phyloP scores from a whole-genome alignment of 2,113 vertebrate species.

The Planiliza haematocheilus region DNA sequence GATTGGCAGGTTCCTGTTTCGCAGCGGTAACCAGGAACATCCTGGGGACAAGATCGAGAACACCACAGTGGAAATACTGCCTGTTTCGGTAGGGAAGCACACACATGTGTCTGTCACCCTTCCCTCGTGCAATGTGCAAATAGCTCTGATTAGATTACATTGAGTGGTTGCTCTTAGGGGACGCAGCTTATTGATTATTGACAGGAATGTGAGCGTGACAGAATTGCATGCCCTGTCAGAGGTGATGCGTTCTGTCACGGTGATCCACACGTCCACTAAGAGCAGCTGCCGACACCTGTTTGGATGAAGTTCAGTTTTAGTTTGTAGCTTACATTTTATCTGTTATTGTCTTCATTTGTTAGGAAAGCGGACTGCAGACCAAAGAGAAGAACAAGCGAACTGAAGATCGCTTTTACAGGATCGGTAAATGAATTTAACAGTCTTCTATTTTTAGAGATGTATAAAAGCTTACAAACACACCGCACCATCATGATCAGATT shows the following conservation, averaged over 20 bases:
- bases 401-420: slow-evolving; percentile 94
- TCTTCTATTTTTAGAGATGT: background rate
- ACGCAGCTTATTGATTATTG: slow-evolving; percentile 67
- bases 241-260: slow-evolving; percentile 32
- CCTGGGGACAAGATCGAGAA: slow-evolving; percentile 95
- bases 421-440: slow-evolving; percentile 83
- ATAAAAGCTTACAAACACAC: background rate
- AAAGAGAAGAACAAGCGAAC: slow-evolving; percentile 92
- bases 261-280: background rate
- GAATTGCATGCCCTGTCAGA: slow-evolving; percentile 34
- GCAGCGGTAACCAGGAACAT: slow-evolving; percentile 96
- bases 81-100: slow-evolving; percentile 86
- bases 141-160: slow-evolving; percentile 54
- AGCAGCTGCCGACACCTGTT: background rate
- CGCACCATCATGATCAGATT: slow-evolving; percentile 12
- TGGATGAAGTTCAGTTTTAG: background rate
- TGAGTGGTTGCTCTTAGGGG: slow-evolving; percentile 40
- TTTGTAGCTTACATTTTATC: background rate
- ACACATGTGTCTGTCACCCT: slow-evolving; percentile 7
- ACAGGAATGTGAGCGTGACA: slow-evolving; percentile 53
- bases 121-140: slow-evolving; percentile 53
- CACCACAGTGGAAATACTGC: slow-evolving; percentile 94
- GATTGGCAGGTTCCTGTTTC: slow-evolving; percentile 92
- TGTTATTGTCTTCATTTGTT: slow-evolving; percentile 26
- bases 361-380: slow-evolving; percentile 86